phyloP scores from a whole-genome alignment of 2,797 vertebrate genomes.

The Forpus xanthops region DNA sequence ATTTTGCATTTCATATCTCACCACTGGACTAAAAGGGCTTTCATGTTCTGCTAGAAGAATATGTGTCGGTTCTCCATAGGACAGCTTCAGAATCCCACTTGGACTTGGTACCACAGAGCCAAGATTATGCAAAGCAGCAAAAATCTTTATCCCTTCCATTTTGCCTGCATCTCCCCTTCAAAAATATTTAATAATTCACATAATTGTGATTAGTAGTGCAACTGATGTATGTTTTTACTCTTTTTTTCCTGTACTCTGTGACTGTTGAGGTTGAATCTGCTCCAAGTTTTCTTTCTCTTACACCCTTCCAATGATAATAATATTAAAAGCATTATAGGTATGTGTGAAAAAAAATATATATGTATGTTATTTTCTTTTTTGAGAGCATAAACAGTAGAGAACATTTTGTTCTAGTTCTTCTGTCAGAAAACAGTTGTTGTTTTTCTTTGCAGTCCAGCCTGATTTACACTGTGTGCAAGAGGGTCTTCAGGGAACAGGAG shows the following conservation, averaged over 20 bases:
- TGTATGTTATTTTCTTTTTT: neutral
- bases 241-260: neutral
- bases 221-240: neutral
- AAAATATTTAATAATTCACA: neutral
- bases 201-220: neutral
- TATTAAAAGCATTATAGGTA: neutral
- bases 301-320: neutral
- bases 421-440: neutral
- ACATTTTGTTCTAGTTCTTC: neutral
- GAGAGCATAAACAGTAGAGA: neutral
- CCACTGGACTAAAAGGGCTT: conserved; percentile 16
- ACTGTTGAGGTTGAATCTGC: neutral
- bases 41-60: conserved; percentile 27
- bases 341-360: neutral
- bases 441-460: neutral
- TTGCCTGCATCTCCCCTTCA: neutral
- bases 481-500: neutral
- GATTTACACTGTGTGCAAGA: neutral
- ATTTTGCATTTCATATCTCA: conserved; percentile 11
- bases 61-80: neutral
- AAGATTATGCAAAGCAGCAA: neutral
- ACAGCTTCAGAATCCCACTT: neutral
- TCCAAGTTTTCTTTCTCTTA: neutral
- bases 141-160: neutral
- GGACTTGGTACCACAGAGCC: neutral